Evolutionary conservation across 2,888 invertebrate species (phyloP), one percentile per base, ranked within the genome.

Genomic region (Drosophila tripunctata): DNA sequence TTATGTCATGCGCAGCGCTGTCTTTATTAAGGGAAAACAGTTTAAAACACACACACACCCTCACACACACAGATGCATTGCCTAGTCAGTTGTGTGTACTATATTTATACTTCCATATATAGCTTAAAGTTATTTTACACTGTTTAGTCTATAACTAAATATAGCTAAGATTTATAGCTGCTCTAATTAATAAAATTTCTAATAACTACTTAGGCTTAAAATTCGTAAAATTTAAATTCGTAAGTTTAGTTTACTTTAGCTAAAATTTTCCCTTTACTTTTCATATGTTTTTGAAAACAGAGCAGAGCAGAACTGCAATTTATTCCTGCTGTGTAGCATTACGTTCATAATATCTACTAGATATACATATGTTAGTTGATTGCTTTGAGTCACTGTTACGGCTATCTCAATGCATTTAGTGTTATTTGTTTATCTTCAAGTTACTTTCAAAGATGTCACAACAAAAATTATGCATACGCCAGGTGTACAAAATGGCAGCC

Each of bases 1-100:
- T 86, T 80, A 82, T 86, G 80, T 83, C 84, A 86, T 86, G 79
- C 75, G 58, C 84, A 64, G 35, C 65, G 36, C 52, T 36, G 30
- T 61, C 57, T 50, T 48, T 35, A 58, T 51, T 52, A 78, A 66
- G 43, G 68, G 54, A 48, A 58, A 43, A 44, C 22, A 36, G 21
- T 15, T 17, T 38, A 22, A 58, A 10, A 61, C 35, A 21, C 24
- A 48, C 7, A 47, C 50, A 63, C 10, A 48, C 36, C 22, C 8
- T 10, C 56, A 56, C n/a, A 55, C 15, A 38, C 22, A 55, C 38
- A 38, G 4, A 15, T 2, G 17, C 14, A 10, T 6, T 22, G 22
- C 10, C 0, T 27, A 21, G 21, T 47, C 24, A n/a, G 27, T 15
- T 27, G 8, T 27, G 27, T 27, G 27, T 27, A 17, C 12, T 24